phyloP scores from a whole-genome alignment of 2,888 invertebrate species.

The Rhabditophanes sp. region DNA sequence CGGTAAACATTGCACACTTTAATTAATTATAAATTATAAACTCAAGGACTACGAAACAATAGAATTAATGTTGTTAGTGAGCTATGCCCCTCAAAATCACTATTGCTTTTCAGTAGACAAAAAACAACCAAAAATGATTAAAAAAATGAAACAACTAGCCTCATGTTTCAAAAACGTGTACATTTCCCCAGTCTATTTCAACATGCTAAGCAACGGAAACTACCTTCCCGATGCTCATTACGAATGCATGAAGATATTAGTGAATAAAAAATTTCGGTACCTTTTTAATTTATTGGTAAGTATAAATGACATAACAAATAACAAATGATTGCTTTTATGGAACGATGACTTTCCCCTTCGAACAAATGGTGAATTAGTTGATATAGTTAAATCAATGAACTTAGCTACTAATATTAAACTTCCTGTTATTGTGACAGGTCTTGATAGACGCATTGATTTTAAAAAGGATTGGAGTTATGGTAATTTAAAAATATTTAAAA shows the following conservation, averaged over 20 bases:
- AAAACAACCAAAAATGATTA: conserved; percentile 1
- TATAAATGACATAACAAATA: too few species aligned
- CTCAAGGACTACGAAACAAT: conserved; percentile 1
- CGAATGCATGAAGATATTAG: conserved; percentile 3
- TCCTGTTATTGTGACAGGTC: too few species aligned
- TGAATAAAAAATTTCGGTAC: conserved; percentile 4
- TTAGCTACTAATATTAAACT: too few species aligned
- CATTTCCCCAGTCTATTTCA: background rate
- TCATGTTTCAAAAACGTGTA: conserved; percentile 1
- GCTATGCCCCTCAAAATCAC: conserved; percentile 2
- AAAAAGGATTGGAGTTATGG: background rate
- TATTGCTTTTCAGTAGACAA: conserved; percentile 4
- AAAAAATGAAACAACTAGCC: conserved; percentile 1
- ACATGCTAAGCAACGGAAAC: conserved; percentile 1
- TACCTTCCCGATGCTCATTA: conserved; percentile 1
- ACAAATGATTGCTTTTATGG: too few species aligned
- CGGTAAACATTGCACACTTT: too few species aligned
- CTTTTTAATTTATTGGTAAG: conserved; percentile 2
- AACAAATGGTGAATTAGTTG: too few species aligned
- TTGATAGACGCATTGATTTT: background rate
- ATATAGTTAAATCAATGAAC: too few species aligned
- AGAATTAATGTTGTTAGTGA: conserved; percentile 1
- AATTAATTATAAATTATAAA: background rate
- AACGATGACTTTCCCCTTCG: too few species aligned
- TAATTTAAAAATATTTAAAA: conserved; percentile 1